Percentiles rank a stretch among this genome's conserved stretches.
These are phyloP conservation scores for Turnix velox DNA, from an alignment of 2,113 vertebrate species.

Conservation along the genomic window DNA sequence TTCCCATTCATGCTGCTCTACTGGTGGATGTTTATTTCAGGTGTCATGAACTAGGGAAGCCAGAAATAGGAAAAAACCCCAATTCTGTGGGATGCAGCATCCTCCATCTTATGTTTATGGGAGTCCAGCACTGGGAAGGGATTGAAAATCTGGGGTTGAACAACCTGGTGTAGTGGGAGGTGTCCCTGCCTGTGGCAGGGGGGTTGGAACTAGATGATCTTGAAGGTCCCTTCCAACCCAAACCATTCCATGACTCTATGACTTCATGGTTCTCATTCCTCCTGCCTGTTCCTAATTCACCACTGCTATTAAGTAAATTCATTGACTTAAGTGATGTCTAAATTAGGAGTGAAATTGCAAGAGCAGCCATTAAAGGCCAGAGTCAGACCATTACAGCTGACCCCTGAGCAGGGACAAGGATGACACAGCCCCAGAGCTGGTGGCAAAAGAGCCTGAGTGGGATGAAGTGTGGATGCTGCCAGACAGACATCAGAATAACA, in stretches of 20 bases:
- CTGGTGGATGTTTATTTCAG: background rate
- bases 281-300: background rate
- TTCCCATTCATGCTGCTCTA: background rate
- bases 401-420: background rate
- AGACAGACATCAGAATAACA: background rate
- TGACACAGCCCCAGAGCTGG: background rate
- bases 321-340: background rate
- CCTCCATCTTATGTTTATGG: background rate
- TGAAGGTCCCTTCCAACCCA: too few species aligned
- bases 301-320: background rate
- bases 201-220: too few species aligned
- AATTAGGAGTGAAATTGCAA: background rate
- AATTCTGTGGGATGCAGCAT: fast-evolving
- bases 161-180: too few species aligned
- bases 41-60: background rate
- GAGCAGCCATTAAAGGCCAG: background rate
- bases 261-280: background rate
- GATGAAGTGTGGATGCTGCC: background rate
- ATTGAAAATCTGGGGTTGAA: too few species aligned
- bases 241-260: too few species aligned
- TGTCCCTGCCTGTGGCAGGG: too few species aligned
- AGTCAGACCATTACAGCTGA: background rate
- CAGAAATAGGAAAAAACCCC: fast-evolving
- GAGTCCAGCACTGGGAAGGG: background rate
- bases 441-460: fast-evolving